Evolutionary conservation across 1,140 invertebrate genomes (phyloP).

Genomic region (Apis mellifera): Amel_HAv3.1 CM009937.2:11840501-11841000

Average conservation of each 20-base stretch:
- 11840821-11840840: conserved; percentile 79
- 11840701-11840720: conserved; percentile 76
- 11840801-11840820: conserved; percentile 24
- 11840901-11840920: conserved; percentile 54
- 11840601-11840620: conserved; percentile 74
- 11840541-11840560: conserved; percentile 21
- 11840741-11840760: conserved; percentile 74
- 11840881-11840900: conserved; percentile 61
- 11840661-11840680: conserved; percentile 75
- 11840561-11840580: conserved; percentile 26
- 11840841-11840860: conserved; percentile 73
- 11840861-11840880: conserved; percentile 72
- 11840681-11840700: conserved; percentile 78
- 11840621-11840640: conserved; percentile 57
- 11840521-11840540: conserved; percentile 57
- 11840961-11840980: not conserved
- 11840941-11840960: conserved; percentile 41
- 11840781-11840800: conserved; percentile 57
- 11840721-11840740: conserved; percentile 25
- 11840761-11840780: conserved; percentile 77
- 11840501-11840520: conserved; percentile 65
- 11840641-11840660: conserved; percentile 72
- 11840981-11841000: conserved; percentile 25
- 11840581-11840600: not conserved
- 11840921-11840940: not conserved